Evolutionary conservation across 1,140 invertebrate genomes (phyloP), one percentile per base, ranked within the genome.

Genomic region (Sinonovacula constricta): DNA sequence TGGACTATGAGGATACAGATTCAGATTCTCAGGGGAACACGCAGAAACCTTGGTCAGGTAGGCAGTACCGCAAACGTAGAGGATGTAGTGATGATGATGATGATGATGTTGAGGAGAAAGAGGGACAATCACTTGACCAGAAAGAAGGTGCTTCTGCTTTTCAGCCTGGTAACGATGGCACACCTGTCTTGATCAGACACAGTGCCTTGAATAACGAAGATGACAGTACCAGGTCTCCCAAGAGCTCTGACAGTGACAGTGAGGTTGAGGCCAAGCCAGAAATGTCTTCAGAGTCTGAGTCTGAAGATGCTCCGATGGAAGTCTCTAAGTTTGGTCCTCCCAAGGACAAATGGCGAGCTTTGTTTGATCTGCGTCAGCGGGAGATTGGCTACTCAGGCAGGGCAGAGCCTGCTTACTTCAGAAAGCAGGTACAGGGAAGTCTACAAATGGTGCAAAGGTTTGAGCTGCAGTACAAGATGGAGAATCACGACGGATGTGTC

Each of bases 401-500:
- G 82, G 83, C 62, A 66, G 86, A 74, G 88, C 89, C 81, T 85
- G 91, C 93, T 49, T 88, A 93, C 51, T 96, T 96, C 88, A 92
- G 94, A 66, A 92, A 93, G 57, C 92, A 93, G 45, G 96, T 95
- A 90, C 96, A 96, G 87, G 95, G 94, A 10, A 97, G 96, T 26
- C 91, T 97, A 30, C 94, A 95, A 86, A 94, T 94, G 81, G 95
- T 97, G 7, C 94, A 97, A 90, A 93, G 95, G 79, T 91, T 99
- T 84, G 93, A 97, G 87, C 91, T 97, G 34, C 93, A 95, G 90
- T 93, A 94, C 81, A 94, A 94, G 88, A 91, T 99, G 85, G 93
- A 95, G 36, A 93, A 94, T 80, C 97, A 98, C 91, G 91, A 92
- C 85, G 97, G 97, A 53, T 98, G 97, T 93, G 97, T 98, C 12